These are phyloP conservation scores for Cerastoderma edule DNA, from an alignment of 2,888 invertebrate species.

Conservation along the genomic window DNA sequence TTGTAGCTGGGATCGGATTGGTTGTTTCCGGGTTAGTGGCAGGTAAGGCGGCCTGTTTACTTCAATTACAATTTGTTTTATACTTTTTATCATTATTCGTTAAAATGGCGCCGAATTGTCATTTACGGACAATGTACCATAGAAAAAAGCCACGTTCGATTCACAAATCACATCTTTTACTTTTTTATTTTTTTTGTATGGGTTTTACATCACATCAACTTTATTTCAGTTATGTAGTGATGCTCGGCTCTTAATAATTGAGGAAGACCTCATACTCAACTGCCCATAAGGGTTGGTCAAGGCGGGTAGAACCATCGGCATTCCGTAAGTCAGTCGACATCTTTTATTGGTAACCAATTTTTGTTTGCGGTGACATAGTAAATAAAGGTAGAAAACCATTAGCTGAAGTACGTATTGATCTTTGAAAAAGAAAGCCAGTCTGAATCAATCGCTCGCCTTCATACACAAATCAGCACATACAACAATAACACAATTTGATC, in stretches of 20 bases:
- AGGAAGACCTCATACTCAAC: too few species aligned
- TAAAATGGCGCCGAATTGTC: not conserved
- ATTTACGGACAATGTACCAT: not conserved
- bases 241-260: too few species aligned
- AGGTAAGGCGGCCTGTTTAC: not conserved
- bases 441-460: not conserved
- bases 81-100: not conserved
- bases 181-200: not conserved
- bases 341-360: too few species aligned
- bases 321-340: too few species aligned
- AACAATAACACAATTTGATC: not conserved
- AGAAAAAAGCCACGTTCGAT: not conserved
- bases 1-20: slow-evolving; percentile 23
- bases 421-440: not conserved
- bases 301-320: too few species aligned
- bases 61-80: not conserved
- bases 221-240: not conserved
- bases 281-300: too few species aligned
- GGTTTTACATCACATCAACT: not conserved
- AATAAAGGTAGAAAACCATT: not conserved
- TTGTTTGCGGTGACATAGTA: too few species aligned
- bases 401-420: too few species aligned
- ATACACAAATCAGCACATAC: not conserved
- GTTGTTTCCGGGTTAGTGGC: slow-evolving; percentile 17
- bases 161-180: not conserved